phyloP scores from a whole-genome alignment of 2,888 invertebrate genomes.

The Brachyopa scutellaris region DNA sequence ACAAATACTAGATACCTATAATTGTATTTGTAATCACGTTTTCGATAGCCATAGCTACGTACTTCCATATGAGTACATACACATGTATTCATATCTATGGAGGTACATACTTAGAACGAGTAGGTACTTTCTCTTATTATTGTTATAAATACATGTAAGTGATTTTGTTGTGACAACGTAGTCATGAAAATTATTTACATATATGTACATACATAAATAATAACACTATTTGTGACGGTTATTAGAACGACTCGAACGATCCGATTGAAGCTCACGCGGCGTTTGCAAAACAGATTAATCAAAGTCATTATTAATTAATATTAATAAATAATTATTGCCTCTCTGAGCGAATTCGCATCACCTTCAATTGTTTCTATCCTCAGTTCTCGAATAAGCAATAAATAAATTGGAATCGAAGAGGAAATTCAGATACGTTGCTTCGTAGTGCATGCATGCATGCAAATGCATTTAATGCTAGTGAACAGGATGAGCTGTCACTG shows the following conservation, averaged over 20 bases:
- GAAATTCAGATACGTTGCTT: neutral
- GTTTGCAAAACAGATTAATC: constrained; percentile 35
- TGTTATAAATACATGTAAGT: too few species aligned
- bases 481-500: neutral
- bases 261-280: neutral
- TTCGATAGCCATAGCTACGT: neutral
- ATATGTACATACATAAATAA: too few species aligned
- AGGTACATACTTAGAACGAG: too few species aligned
- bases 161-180: too few species aligned
- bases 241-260: constrained; percentile 2
- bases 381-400: constrained; percentile 25
- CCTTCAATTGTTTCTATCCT: constrained; percentile 17
- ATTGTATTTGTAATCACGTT: constrained; percentile 25
- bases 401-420: constrained; percentile 17
- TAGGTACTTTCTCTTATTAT: too few species aligned
- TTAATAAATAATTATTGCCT: constrained; percentile 31
- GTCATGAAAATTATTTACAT: too few species aligned
- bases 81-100: too few species aligned
- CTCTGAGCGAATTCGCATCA: constrained; percentile 10
- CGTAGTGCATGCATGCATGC: neutral
- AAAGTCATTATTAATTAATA: constrained; percentile 22
- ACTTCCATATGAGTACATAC: too few species aligned
- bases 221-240: too few species aligned
- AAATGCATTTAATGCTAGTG: neutral
- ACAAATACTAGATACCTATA: too few species aligned